These are phyloP conservation scores for Rhinichthys klamathensis DNA, from an alignment of 2,113 vertebrate genomes.

Conservation along the genomic window DNA sequence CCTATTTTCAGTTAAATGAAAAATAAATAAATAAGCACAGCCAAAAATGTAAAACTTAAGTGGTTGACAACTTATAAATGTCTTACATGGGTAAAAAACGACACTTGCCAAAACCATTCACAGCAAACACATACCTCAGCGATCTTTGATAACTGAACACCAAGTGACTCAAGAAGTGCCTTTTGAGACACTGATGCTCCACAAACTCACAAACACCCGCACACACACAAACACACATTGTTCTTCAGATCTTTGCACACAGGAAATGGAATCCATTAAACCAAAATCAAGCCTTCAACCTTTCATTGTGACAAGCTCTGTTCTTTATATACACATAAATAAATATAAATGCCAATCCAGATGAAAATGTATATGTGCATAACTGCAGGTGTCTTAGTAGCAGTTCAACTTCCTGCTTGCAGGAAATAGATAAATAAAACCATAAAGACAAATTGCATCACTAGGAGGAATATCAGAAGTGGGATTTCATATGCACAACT, in stretches of 20 bases:
- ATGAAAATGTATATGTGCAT: slow-evolving; percentile 27
- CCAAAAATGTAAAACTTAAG: slow-evolving; percentile 15
- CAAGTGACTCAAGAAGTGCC: not conserved
- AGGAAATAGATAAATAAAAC: slow-evolving; percentile 15
- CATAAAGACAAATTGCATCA: not conserved
- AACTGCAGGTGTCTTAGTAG: slow-evolving; percentile 1
- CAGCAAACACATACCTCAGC: not conserved
- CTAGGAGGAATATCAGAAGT: slow-evolving; percentile 15
- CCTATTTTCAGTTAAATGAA: not conserved
- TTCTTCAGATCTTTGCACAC: slow-evolving; percentile 32
- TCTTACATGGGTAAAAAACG: slow-evolving; percentile 17
- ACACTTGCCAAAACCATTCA: slow-evolving; percentile 33
- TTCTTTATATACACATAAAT: slow-evolving; percentile 60
- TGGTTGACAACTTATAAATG: slow-evolving; percentile 28
- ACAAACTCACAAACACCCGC: not conserved
- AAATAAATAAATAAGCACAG: slow-evolving; percentile 17
- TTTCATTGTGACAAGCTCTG: slow-evolving; percentile 26
- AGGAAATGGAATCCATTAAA: slow-evolving; percentile 41
- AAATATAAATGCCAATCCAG: slow-evolving; percentile 43
- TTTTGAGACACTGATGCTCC: slow-evolving; percentile 25
- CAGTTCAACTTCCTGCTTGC: slow-evolving; percentile 22
- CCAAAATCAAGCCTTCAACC: slow-evolving; percentile 32
- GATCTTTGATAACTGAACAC: slow-evolving; percentile 33
- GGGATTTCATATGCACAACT: slow-evolving; percentile 21
- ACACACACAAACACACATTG: not conserved